A percentile compares a stretch with the other conserved stretches of the same genome.
Evolutionary conservation across 1,140 invertebrate species (phyloP).

Genomic region (Epicauta chinensis): DNA sequence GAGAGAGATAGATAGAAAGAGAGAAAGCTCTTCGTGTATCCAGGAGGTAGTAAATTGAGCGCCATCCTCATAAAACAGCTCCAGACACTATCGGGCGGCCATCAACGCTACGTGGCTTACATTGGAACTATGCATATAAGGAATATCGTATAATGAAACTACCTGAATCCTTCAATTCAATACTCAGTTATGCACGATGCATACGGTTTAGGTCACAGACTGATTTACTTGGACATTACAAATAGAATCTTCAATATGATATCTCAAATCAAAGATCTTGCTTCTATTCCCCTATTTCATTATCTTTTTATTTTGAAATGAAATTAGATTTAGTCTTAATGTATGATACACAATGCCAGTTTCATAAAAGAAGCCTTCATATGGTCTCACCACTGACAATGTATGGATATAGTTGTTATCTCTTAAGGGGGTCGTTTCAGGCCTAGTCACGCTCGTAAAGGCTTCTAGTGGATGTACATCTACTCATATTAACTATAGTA

Average conservation of each 20-base stretch:
- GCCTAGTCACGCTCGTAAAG: conserved; percentile 25
- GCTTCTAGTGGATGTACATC: conserved; percentile 15
- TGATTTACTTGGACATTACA: conserved; percentile 2
- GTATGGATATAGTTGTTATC: conserved; percentile 18
- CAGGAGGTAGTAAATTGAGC: conserved; percentile 35
- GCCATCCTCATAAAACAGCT: conserved; percentile 34
- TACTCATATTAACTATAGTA: conserved; percentile 7
- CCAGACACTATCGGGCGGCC: conserved; percentile 35
- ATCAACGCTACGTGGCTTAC: conserved; percentile 35
- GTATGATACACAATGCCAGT: conserved; percentile 21
- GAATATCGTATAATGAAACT: conserved; percentile 7
- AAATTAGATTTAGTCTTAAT: conserved; percentile 15
- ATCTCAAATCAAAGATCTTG: too few relatives aligned
- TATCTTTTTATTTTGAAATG: too few relatives aligned
- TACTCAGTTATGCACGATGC: conserved; percentile 22
- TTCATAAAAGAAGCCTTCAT: conserved; percentile 15
- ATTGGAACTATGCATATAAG: conserved; percentile 32
- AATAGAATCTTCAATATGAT: background rate
- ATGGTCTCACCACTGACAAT: conserved; percentile 6
- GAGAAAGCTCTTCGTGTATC: conserved; percentile 10
- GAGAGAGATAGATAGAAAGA: too few relatives aligned
- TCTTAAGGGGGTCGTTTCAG: conserved; percentile 25
- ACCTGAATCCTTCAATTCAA: conserved; percentile 11
- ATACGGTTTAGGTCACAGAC: background rate
- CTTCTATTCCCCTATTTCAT: too few relatives aligned